Evolutionary conservation across 2,113 vertebrate species (phyloP), one percentile per base, ranked within the genome.

Genomic region (Rhombomys opimus): DNA sequence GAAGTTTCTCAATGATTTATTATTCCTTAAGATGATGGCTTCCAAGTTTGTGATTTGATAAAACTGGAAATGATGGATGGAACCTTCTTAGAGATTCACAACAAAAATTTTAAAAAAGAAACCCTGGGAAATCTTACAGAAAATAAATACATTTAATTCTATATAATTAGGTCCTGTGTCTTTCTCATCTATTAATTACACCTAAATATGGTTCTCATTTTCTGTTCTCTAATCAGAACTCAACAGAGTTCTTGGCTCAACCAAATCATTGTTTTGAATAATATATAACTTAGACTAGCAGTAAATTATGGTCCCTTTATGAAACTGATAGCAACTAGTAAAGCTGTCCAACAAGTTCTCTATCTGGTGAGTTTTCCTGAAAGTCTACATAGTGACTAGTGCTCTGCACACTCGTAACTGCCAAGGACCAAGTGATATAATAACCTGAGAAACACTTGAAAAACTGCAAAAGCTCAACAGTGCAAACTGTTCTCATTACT

Each of bases 101-200:
- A 67, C 50, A 4, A 95, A 54, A 82, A n/a, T 73, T n/a, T 57
- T 46, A 27, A 77, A 63, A 18, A 18, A 63, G 14, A 41, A 82
- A n/a, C 15, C 50, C 77, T 95, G 81, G 92, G 59, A 93, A 92
- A 20, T 92, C 32, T 84, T 95, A 1, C 1, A 90, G 3, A 77
- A 92, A 96, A 96, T 20, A 96, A 96, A 95, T 95, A 18, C 7
- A 93, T 92, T 91, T 95, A 93, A 80, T 91, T 95, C 93, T 94
- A 46, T 87, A 75, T 94, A 94, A 75, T 81, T 30, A 2, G 89
- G 76, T 90, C 38, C 61, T 95, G 0, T 73, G 67, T 30, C 41
- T 95, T 90, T 93, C 54, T 84, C 32, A 57, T 5, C 38, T 90
- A 76, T 46, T 77, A 96, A 35, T 92, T 82, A 88, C 8, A 95